Percentiles rank a stretch among this genome's conserved stretches.
Conservation (phyloP, 2,888 invertebrate species). For the Oligia strigilis region DNA sequence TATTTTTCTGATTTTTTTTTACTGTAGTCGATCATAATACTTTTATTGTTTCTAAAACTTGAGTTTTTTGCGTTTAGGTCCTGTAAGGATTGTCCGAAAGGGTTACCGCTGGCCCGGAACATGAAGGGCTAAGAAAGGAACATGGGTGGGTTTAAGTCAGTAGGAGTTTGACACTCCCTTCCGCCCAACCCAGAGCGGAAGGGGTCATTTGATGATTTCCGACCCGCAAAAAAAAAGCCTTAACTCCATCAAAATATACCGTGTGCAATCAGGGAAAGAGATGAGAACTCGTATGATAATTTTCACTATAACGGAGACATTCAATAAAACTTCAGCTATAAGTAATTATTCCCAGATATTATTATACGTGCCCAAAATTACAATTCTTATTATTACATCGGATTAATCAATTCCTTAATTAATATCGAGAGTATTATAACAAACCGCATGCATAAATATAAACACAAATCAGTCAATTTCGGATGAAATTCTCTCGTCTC, state of each 20-base stretch:
- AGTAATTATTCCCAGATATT: neutral
- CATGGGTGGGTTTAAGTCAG: too few relatives aligned
- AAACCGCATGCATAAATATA: constrained; percentile 51
- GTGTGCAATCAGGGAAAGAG: neutral
- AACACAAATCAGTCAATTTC: constrained; percentile 62
- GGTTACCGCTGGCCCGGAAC: too few relatives aligned
- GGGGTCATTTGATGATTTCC: too few relatives aligned
- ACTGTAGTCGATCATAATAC: too few relatives aligned
- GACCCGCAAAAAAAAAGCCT: too few relatives aligned
- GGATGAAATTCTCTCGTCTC: constrained; percentile 63
- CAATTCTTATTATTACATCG: neutral
- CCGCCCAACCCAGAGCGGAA: too few relatives aligned
- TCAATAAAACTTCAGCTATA: neutral
- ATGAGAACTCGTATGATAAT: neutral
- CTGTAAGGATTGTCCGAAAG: too few relatives aligned
- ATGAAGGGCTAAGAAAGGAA: too few relatives aligned
- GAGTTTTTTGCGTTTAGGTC: too few relatives aligned
- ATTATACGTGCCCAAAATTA: neutral
- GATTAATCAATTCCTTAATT: constrained; percentile 17
- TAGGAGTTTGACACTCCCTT: too few relatives aligned
- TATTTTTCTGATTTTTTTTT: too few relatives aligned
- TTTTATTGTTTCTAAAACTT: too few relatives aligned
- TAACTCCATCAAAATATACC: neutral
- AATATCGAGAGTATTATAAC: constrained; percentile 47
- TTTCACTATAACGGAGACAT: neutral